These are phyloP conservation scores for Synergus gifuensis DNA, from an alignment of 2,888 invertebrate genomes.

Conservation along the genomic window DNA sequence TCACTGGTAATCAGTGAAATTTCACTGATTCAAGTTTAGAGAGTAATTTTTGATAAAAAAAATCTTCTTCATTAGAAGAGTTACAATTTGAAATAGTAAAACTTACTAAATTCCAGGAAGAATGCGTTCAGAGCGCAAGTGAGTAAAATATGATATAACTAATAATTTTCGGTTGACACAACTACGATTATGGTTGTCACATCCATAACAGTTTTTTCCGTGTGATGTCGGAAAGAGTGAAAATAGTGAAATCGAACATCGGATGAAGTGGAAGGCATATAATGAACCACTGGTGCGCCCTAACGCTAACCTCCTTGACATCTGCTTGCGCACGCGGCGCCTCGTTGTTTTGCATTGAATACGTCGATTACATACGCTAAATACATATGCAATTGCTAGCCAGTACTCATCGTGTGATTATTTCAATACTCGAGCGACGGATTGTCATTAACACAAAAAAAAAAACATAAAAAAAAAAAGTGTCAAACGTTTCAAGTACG, in stretches of 20 bases:
- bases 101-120: too few relatives aligned
- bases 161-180: too few relatives aligned
- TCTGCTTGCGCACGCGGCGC: conserved; percentile 63
- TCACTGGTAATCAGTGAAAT: too few relatives aligned
- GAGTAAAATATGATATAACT: too few relatives aligned
- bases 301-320: conserved; percentile 69
- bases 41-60: too few relatives aligned
- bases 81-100: too few relatives aligned
- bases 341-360: conserved; percentile 70
- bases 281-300: conserved; percentile 41
- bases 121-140: too few relatives aligned
- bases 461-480: background rate
- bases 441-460: background rate
- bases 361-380: conserved; percentile 61
- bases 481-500: too few relatives aligned
- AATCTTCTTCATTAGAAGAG: too few relatives aligned
- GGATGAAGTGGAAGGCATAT: conserved; percentile 18
- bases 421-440: background rate
- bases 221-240: background rate
- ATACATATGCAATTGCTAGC: conserved; percentile 62
- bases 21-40: too few relatives aligned
- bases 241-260: conserved; percentile 19
- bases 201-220: too few relatives aligned
- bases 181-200: too few relatives aligned
- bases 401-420: conserved; percentile 9